Conservation (phyloP, 2,113 vertebrate genomes). For the Bungarus multicinctus region DNA sequence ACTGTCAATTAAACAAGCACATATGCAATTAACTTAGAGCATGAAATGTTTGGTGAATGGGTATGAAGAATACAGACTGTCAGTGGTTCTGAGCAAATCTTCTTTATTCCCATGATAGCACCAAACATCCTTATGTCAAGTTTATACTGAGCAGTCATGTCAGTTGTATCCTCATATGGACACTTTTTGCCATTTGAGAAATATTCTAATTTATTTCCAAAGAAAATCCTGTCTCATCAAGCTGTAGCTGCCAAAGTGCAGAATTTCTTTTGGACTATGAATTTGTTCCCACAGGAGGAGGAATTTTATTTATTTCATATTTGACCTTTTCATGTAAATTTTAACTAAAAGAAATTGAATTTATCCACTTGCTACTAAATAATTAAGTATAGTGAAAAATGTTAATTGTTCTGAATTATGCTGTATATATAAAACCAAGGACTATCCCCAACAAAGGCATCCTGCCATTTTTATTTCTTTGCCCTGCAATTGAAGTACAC, state of each 20-base stretch:
- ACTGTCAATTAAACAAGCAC: conserved; percentile 42
- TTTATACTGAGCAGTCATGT: conserved; percentile 23
- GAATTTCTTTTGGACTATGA: conserved; percentile 52
- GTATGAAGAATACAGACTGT: conserved; percentile 47
- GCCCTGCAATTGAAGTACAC: neutral
- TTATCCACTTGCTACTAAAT: conserved; percentile 29
- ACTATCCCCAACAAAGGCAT: neutral
- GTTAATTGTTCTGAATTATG: conserved; percentile 18
- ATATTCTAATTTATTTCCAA: conserved; percentile 64
- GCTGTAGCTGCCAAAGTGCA: conserved; percentile 49
- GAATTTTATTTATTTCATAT: conserved; percentile 56
- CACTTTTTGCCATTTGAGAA: conserved; percentile 51
- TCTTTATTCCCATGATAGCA: conserved; percentile 32
- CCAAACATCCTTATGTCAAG: conserved; percentile 34
- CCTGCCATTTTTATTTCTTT: neutral
- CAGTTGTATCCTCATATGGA: conserved; percentile 45
- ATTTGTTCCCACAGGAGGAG: conserved; percentile 47
- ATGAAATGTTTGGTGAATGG: conserved; percentile 32
- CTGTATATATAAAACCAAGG: neutral
- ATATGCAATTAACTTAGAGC: conserved; percentile 61
- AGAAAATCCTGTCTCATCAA: conserved; percentile 53
- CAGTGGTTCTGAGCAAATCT: conserved; percentile 37
- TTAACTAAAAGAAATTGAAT: conserved; percentile 47
- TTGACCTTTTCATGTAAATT: conserved; percentile 52
- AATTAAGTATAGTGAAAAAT: conserved; percentile 19